Percentiles rank a stretch among this genome's conserved stretches.
Evolutionary conservation across 1,140 invertebrate genomes (phyloP).

Genomic region (Brachionus angularis): DNA sequence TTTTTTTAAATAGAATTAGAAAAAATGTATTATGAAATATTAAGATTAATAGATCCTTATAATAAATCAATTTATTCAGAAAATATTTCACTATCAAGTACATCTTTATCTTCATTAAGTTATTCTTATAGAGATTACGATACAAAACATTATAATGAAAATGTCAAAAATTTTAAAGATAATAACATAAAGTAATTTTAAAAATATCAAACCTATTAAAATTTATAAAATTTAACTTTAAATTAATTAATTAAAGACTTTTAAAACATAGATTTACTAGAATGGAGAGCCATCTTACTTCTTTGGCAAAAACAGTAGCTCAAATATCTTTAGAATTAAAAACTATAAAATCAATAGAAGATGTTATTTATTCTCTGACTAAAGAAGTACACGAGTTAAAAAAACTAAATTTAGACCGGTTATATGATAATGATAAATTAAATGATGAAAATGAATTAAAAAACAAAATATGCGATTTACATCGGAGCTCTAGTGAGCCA

Average conservation of each 20-base stretch:
- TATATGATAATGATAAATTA: slow-evolving; percentile 52
- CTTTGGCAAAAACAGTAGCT: slow-evolving; percentile 81
- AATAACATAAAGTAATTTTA: background rate
- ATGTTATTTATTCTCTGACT: slow-evolving; percentile 80
- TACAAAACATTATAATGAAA: background rate
- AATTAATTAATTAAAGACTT: slow-evolving; percentile 62
- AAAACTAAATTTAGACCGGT: no score
- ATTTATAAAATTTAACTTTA: background rate
- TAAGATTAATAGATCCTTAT: slow-evolving; percentile 33
- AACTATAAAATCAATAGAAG: slow-evolving; percentile 68
- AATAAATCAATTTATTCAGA: slow-evolving; percentile 7
- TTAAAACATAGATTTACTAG: slow-evolving; percentile 80
- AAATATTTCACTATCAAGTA: background rate
- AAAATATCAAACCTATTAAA: background rate
- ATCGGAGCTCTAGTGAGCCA: slow-evolving; percentile 44
- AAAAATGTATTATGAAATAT: slow-evolving; percentile 42
- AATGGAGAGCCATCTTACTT: slow-evolving; percentile 84
- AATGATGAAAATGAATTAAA: background rate
- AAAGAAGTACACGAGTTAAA: slow-evolving; percentile 74
- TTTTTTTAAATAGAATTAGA: slow-evolving; percentile 18
- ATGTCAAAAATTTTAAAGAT: no score
- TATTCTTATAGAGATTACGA: background rate
- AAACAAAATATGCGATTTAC: slow-evolving; percentile 31
- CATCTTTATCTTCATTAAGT: slow-evolving; percentile 12
- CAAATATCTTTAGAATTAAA: slow-evolving; percentile 87